Evolutionary conservation across 2,113 vertebrate genomes (phyloP).

Genomic region (Steatornis caripensis): DNA sequence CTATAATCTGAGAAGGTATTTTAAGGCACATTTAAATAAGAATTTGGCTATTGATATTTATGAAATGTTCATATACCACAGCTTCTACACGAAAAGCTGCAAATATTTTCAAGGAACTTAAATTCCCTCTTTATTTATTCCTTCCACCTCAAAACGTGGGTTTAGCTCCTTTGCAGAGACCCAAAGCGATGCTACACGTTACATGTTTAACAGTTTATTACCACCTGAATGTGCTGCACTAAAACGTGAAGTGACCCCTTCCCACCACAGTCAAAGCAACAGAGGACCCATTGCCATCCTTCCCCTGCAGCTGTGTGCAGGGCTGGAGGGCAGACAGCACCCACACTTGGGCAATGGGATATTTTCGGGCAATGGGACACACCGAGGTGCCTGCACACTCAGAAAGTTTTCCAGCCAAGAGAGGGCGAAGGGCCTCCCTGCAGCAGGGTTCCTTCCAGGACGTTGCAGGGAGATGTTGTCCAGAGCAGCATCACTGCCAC

Average conservation of each 20-base stretch:
- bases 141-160: background rate
- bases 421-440: background rate
- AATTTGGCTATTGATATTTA: background rate
- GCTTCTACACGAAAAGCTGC: background rate
- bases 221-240: background rate
- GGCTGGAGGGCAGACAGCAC: background rate
- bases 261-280: background rate
- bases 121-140: background rate
- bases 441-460: background rate
- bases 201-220: background rate
- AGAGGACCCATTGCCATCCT: background rate
- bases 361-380: background rate
- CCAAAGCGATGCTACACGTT: background rate
- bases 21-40: background rate
- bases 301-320: fast-evolving
- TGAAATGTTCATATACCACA: background rate
- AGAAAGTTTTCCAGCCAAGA: background rate
- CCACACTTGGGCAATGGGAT: background rate
- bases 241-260: background rate
- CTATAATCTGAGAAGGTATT: background rate
- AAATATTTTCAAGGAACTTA: background rate
- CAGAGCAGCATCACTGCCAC: background rate
- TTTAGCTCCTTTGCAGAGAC: background rate
- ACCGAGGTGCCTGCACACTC: background rate
- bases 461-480: background rate